Evolutionary conservation across 92 coral and sea anemone species (phyloP).

Genomic region (Epizoanthus rinbou): DNA sequence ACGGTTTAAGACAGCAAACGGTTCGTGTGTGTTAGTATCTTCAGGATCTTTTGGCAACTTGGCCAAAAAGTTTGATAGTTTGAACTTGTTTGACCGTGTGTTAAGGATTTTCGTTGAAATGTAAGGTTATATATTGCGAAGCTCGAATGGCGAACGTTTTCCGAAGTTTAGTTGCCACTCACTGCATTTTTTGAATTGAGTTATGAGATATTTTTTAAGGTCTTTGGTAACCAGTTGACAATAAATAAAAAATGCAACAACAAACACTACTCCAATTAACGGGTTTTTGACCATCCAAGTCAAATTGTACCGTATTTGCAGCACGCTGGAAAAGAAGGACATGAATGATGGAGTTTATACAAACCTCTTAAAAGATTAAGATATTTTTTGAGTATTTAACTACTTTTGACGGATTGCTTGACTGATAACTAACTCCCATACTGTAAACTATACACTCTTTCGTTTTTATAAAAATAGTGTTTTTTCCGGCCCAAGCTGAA

Average conservation of each 20-base stretch:
- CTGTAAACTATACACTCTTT: slow-evolving; percentile 5
- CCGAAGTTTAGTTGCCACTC: slow-evolving; percentile 8
- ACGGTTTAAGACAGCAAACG: slow-evolving; percentile 10
- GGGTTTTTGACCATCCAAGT: neutral
- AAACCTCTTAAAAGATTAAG: neutral
- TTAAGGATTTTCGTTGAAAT: neutral
- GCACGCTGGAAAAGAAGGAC: slow-evolving; percentile 3
- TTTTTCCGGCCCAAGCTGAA: too few relatives aligned
- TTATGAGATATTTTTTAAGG: neutral
- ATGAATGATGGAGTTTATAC: neutral
- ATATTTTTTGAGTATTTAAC: slow-evolving; percentile 3
- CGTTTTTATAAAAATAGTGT: neutral
- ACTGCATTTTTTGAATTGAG: slow-evolving; percentile 1
- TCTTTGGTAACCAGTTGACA: slow-evolving; percentile 3
- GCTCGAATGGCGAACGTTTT: slow-evolving; percentile 8
- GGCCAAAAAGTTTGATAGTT: slow-evolving; percentile 3
- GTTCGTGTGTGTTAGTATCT: slow-evolving; percentile 11
- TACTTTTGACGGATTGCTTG: neutral
- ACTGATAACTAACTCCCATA: slow-evolving; percentile 6
- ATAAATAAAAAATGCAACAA: neutral
- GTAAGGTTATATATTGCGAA: slow-evolving; percentile 1
- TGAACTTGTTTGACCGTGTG: slow-evolving; percentile 6
- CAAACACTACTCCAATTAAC: neutral
- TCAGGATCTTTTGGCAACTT: neutral
- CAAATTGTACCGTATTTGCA: slow-evolving; percentile 6